Percentiles rank a stretch among this genome's conserved stretches.
Conservation (phyloP, 1,140 invertebrate genomes). For the Polyergus mexicanus region DNA sequence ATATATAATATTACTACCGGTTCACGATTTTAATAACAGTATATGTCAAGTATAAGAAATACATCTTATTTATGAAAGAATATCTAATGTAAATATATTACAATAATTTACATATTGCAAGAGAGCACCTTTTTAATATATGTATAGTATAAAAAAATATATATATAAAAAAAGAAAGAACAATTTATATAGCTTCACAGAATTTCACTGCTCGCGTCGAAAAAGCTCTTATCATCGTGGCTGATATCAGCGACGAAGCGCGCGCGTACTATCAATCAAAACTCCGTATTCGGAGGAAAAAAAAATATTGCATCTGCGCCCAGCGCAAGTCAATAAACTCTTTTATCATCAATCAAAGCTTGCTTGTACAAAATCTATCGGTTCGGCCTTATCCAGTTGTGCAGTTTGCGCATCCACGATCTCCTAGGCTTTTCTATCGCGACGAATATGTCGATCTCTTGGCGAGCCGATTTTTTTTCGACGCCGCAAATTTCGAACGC, state of each 20-base stretch:
- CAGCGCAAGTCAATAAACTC: slow-evolving; percentile 58
- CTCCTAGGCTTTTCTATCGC: slow-evolving; percentile 27
- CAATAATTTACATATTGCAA: background rate
- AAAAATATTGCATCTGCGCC: slow-evolving; percentile 50
- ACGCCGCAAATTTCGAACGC: background rate
- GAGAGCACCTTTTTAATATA: background rate
- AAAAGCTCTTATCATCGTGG: slow-evolving; percentile 49
- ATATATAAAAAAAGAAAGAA: background rate
- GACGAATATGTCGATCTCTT: background rate
- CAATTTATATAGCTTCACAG: slow-evolving; percentile 17
- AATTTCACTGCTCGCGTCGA: slow-evolving; percentile 22
- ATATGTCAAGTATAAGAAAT: background rate
- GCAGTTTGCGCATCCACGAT: slow-evolving; percentile 48
- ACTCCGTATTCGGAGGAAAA: slow-evolving; percentile 57
- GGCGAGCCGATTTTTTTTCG: background rate
- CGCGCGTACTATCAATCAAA: slow-evolving; percentile 56
- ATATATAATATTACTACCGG: background rate
- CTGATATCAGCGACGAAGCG: slow-evolving; percentile 24
- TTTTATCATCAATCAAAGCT: slow-evolving; percentile 62
- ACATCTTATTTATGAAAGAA: background rate
- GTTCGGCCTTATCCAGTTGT: slow-evolving; percentile 29
- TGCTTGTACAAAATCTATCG: slow-evolving; percentile 51
- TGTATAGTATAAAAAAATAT: background rate
- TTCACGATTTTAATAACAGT: background rate
- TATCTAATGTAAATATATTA: background rate